Evolutionary conservation across 35 echinoderm and acorn worm species (phyloP), one percentile per base, ranked within the genome.

Genomic region (Acanthaster planci): DNA sequence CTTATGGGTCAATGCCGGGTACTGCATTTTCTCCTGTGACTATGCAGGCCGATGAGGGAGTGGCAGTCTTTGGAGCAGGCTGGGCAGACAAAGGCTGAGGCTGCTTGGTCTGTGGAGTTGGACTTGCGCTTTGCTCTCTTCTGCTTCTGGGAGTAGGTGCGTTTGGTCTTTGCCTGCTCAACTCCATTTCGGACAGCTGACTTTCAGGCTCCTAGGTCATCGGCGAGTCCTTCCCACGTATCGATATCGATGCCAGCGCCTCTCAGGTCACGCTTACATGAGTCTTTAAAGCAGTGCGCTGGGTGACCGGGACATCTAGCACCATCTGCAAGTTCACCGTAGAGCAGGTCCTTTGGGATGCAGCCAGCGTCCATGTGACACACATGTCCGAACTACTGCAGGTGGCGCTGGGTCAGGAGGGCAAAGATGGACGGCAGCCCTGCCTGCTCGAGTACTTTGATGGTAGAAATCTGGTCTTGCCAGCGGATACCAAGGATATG

Each of bases 301-400:
- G 80, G 80, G 7, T 54, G 7, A 10, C 51, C 80, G 58, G 19
- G 6, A 55, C 21, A 12, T 83, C 80, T 67, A 16, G 44, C 16
- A 8, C 80, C 80, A 26, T 44, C 30, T 12, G 47, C 51, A 58
- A 83, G 6, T 35, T 83, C 47, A 7, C 8, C 78, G 14, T 12
- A 83, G 5, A 83, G 36, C 22, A 83, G 9, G 31, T 83, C 80
- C 80, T 83, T 57, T 7, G 50, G 52, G 51, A 57, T 64, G 36
- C 30, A 53, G 36, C 80, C 42, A 57, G 52, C 80, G 7, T 83
- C 42, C 80, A 83, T 54, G 15, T 40, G 18, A 42, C 39, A 38
- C 8, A 80, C 78, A 80, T 80, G 78, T 31, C 81, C 81, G 6
- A 83, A 18, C 81, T 55, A 83, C 34, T 55, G 40, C 7, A 83